Evolutionary conservation across 2,797 vertebrate genomes (phyloP), one percentile per base, ranked within the genome.

Genomic region (Rhabdomys pumilio): DNA sequence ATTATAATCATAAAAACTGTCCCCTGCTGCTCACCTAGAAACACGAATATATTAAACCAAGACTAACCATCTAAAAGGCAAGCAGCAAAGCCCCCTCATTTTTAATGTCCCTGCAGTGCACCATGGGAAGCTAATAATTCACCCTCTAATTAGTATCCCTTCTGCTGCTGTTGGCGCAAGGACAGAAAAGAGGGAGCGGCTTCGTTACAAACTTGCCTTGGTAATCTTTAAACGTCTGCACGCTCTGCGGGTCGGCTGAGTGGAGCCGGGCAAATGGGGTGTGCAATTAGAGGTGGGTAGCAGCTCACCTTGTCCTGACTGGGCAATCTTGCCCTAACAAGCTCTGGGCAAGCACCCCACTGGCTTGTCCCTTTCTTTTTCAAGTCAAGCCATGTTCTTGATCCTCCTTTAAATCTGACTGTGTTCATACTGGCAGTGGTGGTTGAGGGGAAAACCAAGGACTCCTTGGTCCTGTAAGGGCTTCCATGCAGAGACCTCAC

Each of bases 51-150:
- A 98, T 99, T 99, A 99, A 98, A 98, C 97, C 85, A 95, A 96
- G 97, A 91, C 98, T 97, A 98, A 96, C 98, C 98, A 95, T 98
- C 97, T 97, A 98, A 98, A 98, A 98, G 97, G 96, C 97, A 96
- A 98, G 98, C 98, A 97, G 98, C 97, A 98, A 98, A 98, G 98
- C 97, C 98, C 97, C 97, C 97, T 99, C 98, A 98, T 99, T 99
- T 99, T 98, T 98, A 99, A 99, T 98, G 97, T 98, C 97, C 98
- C 98, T 98, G 98, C 98, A 98, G 98, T 98, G 98, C 98, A 99
- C 98, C 98, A 98, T 98, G 98, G 99, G 98, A 99, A 98, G 98
- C 98, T 98, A 99, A 99, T 99, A 99, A 99, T 98, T 99, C 99
- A 99, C 98, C 98, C 98, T 98, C 98, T 99, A 99, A 99, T 99